These are phyloP conservation scores for Phthorimaea operculella DNA, from an alignment of 1,140 invertebrate species.

Conservation along the genomic window DNA sequence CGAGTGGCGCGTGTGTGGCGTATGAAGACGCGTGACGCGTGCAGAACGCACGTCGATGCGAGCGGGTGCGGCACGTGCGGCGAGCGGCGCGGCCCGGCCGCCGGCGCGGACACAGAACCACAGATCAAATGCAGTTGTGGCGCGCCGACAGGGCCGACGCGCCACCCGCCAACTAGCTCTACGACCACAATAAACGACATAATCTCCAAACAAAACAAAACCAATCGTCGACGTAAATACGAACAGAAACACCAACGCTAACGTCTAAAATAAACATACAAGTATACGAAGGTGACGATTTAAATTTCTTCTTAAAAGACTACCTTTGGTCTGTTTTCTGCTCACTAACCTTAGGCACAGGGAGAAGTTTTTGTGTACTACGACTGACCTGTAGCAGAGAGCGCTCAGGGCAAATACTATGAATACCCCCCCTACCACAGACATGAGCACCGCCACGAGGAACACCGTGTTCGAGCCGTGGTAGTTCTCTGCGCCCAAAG, in stretches of 20 bases:
- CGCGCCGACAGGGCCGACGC: conserved; percentile 36
- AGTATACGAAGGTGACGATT: conserved; percentile 67
- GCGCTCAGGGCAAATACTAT: conserved; percentile 97
- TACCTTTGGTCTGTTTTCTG: conserved; percentile 78
- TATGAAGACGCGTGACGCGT: conserved; percentile 2
- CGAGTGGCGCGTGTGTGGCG: conserved; percentile 12
- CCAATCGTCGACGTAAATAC: conserved; percentile 57
- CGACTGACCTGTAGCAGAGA: conserved; percentile 99
- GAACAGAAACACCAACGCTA: conserved; percentile 64
- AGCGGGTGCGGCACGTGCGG: conserved; percentile 14
- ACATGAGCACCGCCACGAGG: conserved; percentile 97
- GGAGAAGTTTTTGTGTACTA: conserved; percentile 97
- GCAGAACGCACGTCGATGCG: conserved; percentile 12
- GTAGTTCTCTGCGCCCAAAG: conserved; percentile 83
- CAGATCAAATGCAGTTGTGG: conserved; percentile 66
- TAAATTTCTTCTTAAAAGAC: conserved; percentile 69
- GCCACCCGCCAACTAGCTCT: conserved; percentile 61
- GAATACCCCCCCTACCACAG: conserved; percentile 98
- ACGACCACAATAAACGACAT: conserved; percentile 62
- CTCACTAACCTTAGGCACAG: conserved; percentile 96
- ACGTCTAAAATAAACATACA: conserved; percentile 65
- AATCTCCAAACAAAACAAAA: conserved; percentile 50
- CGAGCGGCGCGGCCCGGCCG: conserved; percentile 36
- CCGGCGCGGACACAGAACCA: conserved; percentile 59
- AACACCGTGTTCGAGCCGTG: conserved; percentile 95